These are phyloP conservation scores for Andrena bicolor DNA, from an alignment of 2,888 invertebrate species.

Conservation along the genomic window DNA sequence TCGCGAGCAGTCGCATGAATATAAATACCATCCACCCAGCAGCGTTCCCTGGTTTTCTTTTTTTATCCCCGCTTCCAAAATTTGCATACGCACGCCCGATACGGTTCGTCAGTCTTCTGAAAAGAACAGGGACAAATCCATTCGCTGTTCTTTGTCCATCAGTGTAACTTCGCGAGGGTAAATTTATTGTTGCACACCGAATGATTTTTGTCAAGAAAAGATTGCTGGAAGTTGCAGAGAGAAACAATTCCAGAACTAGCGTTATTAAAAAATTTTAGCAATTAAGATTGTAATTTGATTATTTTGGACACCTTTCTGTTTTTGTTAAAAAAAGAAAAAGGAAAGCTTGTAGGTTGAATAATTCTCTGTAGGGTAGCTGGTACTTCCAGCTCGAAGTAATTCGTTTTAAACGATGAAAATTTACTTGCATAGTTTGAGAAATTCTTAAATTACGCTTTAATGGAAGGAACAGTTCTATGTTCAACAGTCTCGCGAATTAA, in stretches of 20 bases:
- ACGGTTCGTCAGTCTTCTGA: conserved; percentile 37
- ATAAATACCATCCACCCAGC: conserved; percentile 57
- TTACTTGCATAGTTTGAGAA: neutral
- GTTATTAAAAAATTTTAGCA: neutral
- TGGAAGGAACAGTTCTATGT: neutral
- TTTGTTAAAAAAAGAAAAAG: no score
- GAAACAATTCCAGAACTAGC: neutral
- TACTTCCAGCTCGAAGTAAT: neutral
- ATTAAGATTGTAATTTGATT: neutral
- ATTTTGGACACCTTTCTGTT: neutral
- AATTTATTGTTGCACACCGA: neutral
- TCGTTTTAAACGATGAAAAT: neutral
- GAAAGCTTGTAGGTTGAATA: neutral
- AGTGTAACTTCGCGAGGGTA: conserved; percentile 1
- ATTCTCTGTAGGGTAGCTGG: neutral
- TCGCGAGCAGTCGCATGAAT: conserved; percentile 62
- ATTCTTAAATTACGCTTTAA: conserved; percentile 6
- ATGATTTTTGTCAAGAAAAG: no score
- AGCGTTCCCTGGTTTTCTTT: neutral
- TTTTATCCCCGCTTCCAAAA: conserved; percentile 17
- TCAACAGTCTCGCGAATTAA: conserved; percentile 2
- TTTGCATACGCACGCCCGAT: conserved; percentile 50
- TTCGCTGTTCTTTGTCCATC: conserved; percentile 1
- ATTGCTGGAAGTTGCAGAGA: no score
- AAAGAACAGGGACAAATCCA: conserved; percentile 32